Evolutionary conservation across 2,113 vertebrate species (phyloP).

Genomic region (Carassius auratus): DNA sequence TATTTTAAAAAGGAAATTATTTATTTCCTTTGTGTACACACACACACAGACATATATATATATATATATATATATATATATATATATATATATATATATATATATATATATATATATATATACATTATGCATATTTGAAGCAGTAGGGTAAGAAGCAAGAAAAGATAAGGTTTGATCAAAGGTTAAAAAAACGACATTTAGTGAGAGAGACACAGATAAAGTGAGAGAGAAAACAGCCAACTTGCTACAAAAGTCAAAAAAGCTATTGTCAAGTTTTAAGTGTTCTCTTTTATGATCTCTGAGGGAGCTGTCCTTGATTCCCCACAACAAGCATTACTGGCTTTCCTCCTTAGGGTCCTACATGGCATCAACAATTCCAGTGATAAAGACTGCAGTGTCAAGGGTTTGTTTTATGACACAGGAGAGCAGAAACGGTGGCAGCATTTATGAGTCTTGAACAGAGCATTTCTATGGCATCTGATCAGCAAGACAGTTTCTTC

Average conservation of each 20-base stretch:
- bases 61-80: no score
- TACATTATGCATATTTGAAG: no score
- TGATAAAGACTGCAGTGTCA: slow-evolving; percentile 63
- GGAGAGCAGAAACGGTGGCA: slow-evolving; percentile 60
- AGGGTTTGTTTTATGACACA: slow-evolving; percentile 61
- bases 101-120: no score
- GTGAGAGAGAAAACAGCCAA: neutral
- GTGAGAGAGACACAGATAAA: neutral
- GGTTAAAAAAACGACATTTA: neutral
- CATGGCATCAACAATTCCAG: slow-evolving; percentile 16
- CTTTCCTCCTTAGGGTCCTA: slow-evolving; percentile 52
- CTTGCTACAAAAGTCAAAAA: no score
- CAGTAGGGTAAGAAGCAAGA: no score
- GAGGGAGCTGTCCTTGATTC: slow-evolving; percentile 33
- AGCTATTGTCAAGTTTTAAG: no score
- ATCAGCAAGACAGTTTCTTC: neutral
- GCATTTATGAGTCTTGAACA: slow-evolving; percentile 55
- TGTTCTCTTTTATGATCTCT: no score
- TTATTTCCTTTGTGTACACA: no score
- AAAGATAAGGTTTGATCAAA: no score
- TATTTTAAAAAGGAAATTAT: no score
- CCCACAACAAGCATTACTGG: slow-evolving; percentile 55
- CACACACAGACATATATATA: no score
- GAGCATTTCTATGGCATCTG: slow-evolving; percentile 51
- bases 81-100: no score